Evolutionary conservation across 1,140 invertebrate species (phyloP).

Genomic region (Stenopsyche tienmushanensis): DNA sequence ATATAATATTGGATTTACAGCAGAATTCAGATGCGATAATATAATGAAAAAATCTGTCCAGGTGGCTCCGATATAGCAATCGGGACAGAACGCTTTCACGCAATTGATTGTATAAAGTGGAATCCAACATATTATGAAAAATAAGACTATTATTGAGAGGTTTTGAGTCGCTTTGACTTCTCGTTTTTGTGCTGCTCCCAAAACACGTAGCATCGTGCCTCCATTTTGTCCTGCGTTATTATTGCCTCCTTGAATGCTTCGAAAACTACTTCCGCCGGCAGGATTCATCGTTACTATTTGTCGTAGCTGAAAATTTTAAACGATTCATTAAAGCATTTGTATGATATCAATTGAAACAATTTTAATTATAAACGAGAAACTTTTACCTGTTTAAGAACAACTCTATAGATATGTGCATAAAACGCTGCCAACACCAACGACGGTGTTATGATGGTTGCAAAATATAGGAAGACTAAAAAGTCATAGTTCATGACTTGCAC

Average conservation of each 20-base stretch:
- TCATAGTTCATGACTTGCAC: slow-evolving; percentile 84
- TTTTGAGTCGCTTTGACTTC: slow-evolving; percentile 91
- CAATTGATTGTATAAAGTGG: slow-evolving; percentile 90
- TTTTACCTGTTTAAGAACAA: slow-evolving; percentile 82
- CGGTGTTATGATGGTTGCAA: slow-evolving; percentile 85
- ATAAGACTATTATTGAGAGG: slow-evolving; percentile 84
- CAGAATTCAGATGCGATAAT: slow-evolving; percentile 85
- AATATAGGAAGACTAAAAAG: slow-evolving; percentile 85
- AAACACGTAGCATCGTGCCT: slow-evolving; percentile 72
- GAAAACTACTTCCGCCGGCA: slow-evolving; percentile 42
- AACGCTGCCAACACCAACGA: slow-evolving; percentile 79
- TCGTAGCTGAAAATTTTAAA: slow-evolving; percentile 46
- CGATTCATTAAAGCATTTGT: not conserved
- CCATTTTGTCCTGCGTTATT: slow-evolving; percentile 42
- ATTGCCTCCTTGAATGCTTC: slow-evolving; percentile 36
- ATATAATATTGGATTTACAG: slow-evolving; percentile 84
- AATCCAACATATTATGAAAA: slow-evolving; percentile 92
- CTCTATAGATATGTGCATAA: slow-evolving; percentile 85
- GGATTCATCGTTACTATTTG: slow-evolving; percentile 60
- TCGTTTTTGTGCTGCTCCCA: slow-evolving; percentile 77
- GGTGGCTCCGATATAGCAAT: slow-evolving; percentile 65
- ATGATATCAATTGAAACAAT: no score
- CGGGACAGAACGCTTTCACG: slow-evolving; percentile 75
- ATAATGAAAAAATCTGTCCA: slow-evolving; percentile 83
- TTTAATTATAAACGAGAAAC: not conserved